phyloP scores from a whole-genome alignment of 2,888 invertebrate species.

The Apamea crenata region DNA sequence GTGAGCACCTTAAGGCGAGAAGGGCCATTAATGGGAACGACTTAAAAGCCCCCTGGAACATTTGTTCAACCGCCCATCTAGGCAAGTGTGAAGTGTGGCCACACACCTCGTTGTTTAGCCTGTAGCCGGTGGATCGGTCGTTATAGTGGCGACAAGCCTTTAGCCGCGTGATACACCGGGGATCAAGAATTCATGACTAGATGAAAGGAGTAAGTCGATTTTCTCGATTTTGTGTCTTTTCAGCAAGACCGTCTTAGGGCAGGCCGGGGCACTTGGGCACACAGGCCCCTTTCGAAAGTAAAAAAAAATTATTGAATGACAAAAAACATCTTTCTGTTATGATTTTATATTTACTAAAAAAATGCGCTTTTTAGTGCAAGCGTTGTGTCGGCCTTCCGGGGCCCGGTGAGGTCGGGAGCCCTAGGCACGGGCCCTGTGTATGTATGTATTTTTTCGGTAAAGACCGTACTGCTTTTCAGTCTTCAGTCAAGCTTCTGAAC shows the following conservation, averaged over 20 bases:
- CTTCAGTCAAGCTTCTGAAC: not conserved
- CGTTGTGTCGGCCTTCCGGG: not conserved
- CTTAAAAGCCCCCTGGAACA: constrained; percentile 68
- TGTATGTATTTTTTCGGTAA: no score
- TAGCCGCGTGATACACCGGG: constrained; percentile 21
- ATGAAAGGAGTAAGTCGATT: constrained; percentile 22
- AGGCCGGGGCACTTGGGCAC: not conserved
- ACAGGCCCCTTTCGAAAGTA: not conserved
- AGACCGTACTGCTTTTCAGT: not conserved
- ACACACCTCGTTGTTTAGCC: constrained; percentile 70
- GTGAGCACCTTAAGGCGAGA: constrained; percentile 45
- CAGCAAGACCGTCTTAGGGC: constrained; percentile 3
- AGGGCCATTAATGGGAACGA: constrained; percentile 58
- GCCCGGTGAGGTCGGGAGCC: not conserved
- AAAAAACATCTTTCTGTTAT: no score
- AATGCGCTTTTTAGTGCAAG: not conserved
- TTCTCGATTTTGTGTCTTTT: constrained; percentile 26
- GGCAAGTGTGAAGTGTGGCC: constrained; percentile 73
- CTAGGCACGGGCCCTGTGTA: no score
- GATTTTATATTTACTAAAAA: no score
- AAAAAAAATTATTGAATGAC: not conserved
- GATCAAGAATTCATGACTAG: constrained; percentile 2
- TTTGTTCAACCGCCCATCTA: constrained; percentile 70
- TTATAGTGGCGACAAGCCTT: constrained; percentile 18
- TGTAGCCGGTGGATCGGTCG: constrained; percentile 31